Conservation (phyloP, 2,888 invertebrate species). For the Plutella xylostella region DNA sequence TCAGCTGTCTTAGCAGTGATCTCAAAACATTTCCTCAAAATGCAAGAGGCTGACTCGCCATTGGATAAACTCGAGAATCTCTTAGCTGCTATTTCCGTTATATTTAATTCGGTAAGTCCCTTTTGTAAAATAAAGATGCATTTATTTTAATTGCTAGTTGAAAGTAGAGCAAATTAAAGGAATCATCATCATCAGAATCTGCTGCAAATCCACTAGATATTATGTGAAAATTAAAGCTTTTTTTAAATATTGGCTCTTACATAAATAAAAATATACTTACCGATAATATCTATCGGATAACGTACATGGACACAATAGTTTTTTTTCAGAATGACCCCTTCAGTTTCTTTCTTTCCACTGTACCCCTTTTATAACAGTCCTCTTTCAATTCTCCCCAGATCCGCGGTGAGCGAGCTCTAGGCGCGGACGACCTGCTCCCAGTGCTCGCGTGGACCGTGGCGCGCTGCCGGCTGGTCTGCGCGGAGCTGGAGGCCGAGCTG, state of each 20-base stretch:
- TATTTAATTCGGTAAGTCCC: conserved; percentile 85
- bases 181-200: not conserved
- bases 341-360: too few relatives aligned
- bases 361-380: too few relatives aligned
- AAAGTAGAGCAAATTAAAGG: not conserved
- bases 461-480: conserved; percentile 89
- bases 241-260: too few relatives aligned
- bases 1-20: conserved; percentile 81
- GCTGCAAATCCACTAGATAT: too few relatives aligned
- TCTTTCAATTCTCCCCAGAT: conserved; percentile 65
- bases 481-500: conserved; percentile 95
- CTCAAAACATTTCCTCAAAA: conserved; percentile 80
- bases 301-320: too few relatives aligned
- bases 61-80: conserved; percentile 93
- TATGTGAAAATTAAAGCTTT: too few relatives aligned
- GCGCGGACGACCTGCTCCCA: conserved; percentile 92
- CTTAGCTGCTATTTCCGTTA: conserved; percentile 87
- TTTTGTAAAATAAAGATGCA: too few relatives aligned
- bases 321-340: too few relatives aligned
- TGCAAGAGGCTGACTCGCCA: conserved; percentile 93
- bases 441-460: conserved; percentile 93
- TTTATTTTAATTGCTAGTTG: too few relatives aligned
- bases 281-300: too few relatives aligned
- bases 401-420: conserved; percentile 76
- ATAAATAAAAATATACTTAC: too few relatives aligned